Evolutionary conservation across 2,888 invertebrate genomes (phyloP).

Genomic region (Mamestra brassicae): DNA sequence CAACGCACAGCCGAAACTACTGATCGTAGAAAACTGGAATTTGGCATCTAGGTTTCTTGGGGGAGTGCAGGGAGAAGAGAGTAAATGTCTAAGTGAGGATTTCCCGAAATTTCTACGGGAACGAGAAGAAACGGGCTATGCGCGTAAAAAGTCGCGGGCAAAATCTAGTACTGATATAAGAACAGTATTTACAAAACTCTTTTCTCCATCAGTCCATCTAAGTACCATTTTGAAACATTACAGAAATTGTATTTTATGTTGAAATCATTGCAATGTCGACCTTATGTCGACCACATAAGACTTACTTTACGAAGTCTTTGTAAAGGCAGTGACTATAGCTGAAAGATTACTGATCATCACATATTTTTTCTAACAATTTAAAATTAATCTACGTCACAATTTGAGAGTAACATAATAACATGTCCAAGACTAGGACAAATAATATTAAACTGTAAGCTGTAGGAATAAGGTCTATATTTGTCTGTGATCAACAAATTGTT

Average conservation of each 20-base stretch:
- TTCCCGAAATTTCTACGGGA: too few species aligned
- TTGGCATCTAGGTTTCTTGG: too few species aligned
- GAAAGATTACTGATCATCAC: neutral
- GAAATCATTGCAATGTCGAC: neutral
- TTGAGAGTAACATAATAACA: conserved; percentile 12
- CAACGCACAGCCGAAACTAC: too few species aligned
- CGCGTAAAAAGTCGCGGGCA: too few species aligned
- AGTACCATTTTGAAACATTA: neutral
- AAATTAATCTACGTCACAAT: conserved; percentile 3
- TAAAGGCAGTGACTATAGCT: neutral
- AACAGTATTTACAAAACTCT: too few species aligned
- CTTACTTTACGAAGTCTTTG: neutral
- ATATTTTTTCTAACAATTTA: conserved; percentile 23
- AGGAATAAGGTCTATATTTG: conserved; percentile 62
- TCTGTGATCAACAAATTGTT: conserved; percentile 67
- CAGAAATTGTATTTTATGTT: neutral
- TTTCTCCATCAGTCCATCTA: too few species aligned
- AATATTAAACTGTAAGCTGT: conserved; percentile 53
- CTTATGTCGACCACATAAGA: neutral
- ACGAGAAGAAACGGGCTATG: too few species aligned
- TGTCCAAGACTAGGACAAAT: conserved; percentile 40
- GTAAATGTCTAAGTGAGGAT: too few species aligned
- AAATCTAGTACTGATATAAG: too few species aligned
- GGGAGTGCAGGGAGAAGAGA: too few species aligned
- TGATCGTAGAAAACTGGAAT: too few species aligned